Conservation (phyloP, 2,888 invertebrate species). For the Argynnis bischoffii region DNA sequence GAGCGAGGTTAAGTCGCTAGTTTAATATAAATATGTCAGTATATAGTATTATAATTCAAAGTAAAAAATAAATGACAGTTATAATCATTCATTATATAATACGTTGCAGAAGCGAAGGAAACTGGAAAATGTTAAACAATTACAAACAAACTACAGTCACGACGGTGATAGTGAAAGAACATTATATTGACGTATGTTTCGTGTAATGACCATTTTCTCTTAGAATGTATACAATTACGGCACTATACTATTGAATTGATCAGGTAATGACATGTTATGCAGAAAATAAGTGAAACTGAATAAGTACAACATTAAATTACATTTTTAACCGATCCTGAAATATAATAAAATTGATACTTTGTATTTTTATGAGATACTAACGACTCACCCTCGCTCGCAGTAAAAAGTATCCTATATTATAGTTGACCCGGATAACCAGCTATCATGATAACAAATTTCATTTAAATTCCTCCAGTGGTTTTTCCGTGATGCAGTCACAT, state of each 20-base stretch:
- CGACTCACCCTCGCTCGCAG: too few relatives aligned
- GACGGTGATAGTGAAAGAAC: conserved; percentile 30
- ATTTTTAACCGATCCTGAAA: background rate
- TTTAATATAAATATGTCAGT: background rate
- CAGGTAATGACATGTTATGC: conserved; percentile 20
- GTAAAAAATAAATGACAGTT: background rate
- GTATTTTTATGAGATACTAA: background rate
- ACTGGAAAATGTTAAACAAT: conserved; percentile 25
- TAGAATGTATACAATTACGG: conserved; percentile 21
- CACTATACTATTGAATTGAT: conserved; percentile 15
- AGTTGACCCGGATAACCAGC: too few relatives aligned
- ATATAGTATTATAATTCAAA: background rate
- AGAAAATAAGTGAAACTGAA: conserved; percentile 25
- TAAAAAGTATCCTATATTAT: too few relatives aligned
- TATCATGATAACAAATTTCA: too few relatives aligned
- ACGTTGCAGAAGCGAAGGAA: conserved; percentile 21
- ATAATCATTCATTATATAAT: conserved; percentile 14
- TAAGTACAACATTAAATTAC: conserved; percentile 7
- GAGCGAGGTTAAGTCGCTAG: too few relatives aligned
- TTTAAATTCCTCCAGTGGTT: too few relatives aligned
- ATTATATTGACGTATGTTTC: conserved; percentile 23
- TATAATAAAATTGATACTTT: background rate
- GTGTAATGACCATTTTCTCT: conserved; percentile 31
- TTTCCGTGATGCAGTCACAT: too few relatives aligned
- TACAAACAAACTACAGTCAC: conserved; percentile 25